Percentiles rank a stretch among this genome's conserved stretches.
phyloP scores from a whole-genome alignment of 2,797 vertebrate species.

The Pseudomugil gertrudae region DNA sequence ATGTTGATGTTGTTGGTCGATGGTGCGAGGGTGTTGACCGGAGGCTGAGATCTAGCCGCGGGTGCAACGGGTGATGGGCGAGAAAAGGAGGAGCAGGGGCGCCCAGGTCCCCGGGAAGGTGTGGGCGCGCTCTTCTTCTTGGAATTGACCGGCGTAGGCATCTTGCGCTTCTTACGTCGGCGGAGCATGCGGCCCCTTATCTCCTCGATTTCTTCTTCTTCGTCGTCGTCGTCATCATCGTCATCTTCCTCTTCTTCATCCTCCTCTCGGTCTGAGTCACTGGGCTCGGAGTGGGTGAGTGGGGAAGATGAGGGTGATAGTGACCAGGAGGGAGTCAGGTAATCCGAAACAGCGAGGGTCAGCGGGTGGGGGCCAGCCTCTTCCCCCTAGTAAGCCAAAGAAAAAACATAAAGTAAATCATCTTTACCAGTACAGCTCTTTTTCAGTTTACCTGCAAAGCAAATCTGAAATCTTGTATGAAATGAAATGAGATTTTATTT shows the following conservation, averaged over 20 bases:
- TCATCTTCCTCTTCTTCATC: slow-evolving; percentile 86
- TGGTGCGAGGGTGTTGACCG: slow-evolving; percentile 50
- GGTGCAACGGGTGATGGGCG: slow-evolving; percentile 54
- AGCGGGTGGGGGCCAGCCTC: slow-evolving; percentile 81
- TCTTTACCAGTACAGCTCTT: too few species aligned
- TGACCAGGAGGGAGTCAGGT: slow-evolving; percentile 87
- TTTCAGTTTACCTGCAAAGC: too few species aligned
- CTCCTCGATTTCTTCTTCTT: slow-evolving; percentile 82
- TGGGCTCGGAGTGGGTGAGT: slow-evolving; percentile 83
- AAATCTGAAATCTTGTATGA: too few species aligned
- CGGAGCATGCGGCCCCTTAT: slow-evolving; percentile 82
- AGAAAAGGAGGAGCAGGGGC: slow-evolving; percentile 75
- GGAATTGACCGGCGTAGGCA: slow-evolving; percentile 35
- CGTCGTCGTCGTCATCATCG: slow-evolving; percentile 79
- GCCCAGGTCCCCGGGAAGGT: slow-evolving; percentile 65
- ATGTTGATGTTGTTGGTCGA: slow-evolving; percentile 85
- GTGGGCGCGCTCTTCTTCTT: slow-evolving; percentile 74
- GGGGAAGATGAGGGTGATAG: slow-evolving; percentile 85
- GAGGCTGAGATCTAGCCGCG: slow-evolving; percentile 54
- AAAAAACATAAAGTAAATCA: too few species aligned
- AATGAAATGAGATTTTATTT: too few species aligned
- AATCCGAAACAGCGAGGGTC: slow-evolving; percentile 84
- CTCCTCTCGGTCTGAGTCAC: slow-evolving; percentile 84
- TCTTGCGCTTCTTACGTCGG: slow-evolving; percentile 82
- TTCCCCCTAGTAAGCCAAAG: slow-evolving; percentile 74